Percentiles rank a stretch among this genome's conserved stretches.
phyloP scores from a whole-genome alignment of 2,797 vertebrate genomes.

The Hirundo rustica region DNA sequence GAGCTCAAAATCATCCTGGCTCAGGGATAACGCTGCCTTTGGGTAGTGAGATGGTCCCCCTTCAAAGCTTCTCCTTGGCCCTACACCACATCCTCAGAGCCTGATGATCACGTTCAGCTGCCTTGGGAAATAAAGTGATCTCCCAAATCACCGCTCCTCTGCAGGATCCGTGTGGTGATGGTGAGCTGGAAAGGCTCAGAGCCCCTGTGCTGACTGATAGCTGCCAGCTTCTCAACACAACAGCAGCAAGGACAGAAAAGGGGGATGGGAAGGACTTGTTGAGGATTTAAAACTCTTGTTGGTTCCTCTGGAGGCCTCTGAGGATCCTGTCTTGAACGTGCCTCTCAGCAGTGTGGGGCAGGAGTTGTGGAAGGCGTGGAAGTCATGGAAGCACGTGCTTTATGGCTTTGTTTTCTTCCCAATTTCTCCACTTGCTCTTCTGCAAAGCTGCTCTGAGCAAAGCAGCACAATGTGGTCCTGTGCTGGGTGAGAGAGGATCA shows the following conservation, averaged over 20 bases:
- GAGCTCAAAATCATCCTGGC: neutral
- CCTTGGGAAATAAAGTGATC: neutral
- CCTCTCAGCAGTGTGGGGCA: neutral
- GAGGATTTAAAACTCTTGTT: neutral
- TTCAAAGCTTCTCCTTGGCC: neutral
- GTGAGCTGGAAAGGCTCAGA: neutral
- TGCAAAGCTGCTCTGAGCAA: neutral
- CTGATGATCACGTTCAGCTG: neutral
- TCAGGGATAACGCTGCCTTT: neutral
- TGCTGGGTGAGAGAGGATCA: neutral
- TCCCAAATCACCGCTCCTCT: neutral
- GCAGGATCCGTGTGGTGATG: neutral
- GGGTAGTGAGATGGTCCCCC: neutral
- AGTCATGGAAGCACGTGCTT: neutral
- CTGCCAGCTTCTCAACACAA: neutral
- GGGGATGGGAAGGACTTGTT: neutral
- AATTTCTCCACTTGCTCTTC: neutral
- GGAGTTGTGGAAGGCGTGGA: neutral
- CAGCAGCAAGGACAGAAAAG: neutral
- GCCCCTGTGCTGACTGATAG: accelerated
- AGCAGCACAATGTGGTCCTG: neutral
- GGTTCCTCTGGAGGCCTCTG: neutral
- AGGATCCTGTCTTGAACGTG: neutral
- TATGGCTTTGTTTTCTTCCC: neutral
- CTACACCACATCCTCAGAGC: neutral